Evolutionary conservation across 2,797 vertebrate species (phyloP).

Genomic region (Centroberyx gerrardi): DNA sequence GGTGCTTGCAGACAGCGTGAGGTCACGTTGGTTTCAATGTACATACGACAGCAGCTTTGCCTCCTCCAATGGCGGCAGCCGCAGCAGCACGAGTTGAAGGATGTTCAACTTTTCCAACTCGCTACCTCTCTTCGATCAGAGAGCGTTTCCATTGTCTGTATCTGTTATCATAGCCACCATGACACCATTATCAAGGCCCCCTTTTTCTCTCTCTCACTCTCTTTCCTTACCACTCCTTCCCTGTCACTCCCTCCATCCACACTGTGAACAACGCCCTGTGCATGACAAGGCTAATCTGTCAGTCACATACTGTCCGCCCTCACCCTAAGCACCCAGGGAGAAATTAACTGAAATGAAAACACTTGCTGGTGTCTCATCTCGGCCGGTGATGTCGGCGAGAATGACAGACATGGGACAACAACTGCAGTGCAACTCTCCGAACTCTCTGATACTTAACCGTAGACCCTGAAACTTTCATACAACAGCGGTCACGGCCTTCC

Average conservation of each 20-base stretch:
- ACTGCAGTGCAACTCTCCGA: background rate
- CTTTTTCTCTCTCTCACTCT: background rate
- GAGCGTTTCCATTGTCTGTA: too few relatives aligned
- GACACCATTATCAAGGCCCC: too few relatives aligned
- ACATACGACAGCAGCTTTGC: too few relatives aligned
- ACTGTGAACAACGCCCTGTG: background rate
- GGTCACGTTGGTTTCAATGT: too few relatives aligned
- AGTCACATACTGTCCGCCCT: background rate
- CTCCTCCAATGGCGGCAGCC: too few relatives aligned
- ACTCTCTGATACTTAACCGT: background rate
- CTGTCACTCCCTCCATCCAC: background rate
- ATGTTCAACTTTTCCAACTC: too few relatives aligned
- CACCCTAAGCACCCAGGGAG: background rate
- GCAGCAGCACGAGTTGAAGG: too few relatives aligned
- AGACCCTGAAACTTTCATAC: background rate
- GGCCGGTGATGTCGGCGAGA: constrained; percentile 17
- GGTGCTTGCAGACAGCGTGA: too few relatives aligned
- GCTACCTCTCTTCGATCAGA: too few relatives aligned
- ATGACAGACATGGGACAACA: constrained; percentile 26
- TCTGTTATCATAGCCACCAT: too few relatives aligned
- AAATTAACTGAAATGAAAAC: background rate
- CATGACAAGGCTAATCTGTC: constrained; percentile 1
- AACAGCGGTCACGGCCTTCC: background rate
- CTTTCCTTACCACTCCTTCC: background rate
- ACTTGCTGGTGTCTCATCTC: background rate